Percentiles rank a stretch among this genome's conserved stretches.
Conservation (phyloP, 2,888 invertebrate genomes). For the Ophraella communa region DNA sequence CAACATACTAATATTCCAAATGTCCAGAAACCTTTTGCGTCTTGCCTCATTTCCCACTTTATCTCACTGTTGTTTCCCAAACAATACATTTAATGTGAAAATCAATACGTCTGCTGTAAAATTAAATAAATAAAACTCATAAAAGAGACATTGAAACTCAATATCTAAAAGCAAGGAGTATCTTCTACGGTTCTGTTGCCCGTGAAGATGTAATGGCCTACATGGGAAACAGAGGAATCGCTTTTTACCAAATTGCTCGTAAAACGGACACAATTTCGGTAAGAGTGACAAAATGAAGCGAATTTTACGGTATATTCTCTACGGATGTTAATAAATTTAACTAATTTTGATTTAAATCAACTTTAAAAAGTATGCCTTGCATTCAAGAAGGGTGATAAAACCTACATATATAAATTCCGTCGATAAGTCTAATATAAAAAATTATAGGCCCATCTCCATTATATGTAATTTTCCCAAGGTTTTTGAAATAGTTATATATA, state of each 20-base stretch:
- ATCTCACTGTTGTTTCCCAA: background rate
- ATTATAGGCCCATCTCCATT: too few relatives aligned
- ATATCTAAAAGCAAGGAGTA: slow-evolving; percentile 31
- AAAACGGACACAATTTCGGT: slow-evolving; percentile 32
- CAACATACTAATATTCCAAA: background rate
- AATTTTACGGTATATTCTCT: slow-evolving; percentile 9
- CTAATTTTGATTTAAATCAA: slow-evolving; percentile 10
- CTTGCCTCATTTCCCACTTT: background rate
- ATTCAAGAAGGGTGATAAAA: too few relatives aligned
- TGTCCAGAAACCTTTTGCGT: background rate
- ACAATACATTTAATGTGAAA: slow-evolving; percentile 22
- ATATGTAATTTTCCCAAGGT: too few relatives aligned
- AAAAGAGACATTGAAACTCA: slow-evolving; percentile 24
- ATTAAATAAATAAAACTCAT: slow-evolving; percentile 32
- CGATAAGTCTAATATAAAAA: too few relatives aligned
- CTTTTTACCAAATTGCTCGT: slow-evolving; percentile 30
- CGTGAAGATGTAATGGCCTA: slow-evolving; percentile 25
- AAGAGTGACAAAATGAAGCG: slow-evolving; percentile 21
- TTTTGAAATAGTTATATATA: too few relatives aligned
- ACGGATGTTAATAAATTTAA: slow-evolving; percentile 2
- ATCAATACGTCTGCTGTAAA: slow-evolving; percentile 24
- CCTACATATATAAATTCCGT: too few relatives aligned
- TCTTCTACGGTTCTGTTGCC: slow-evolving; percentile 21
- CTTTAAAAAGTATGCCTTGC: too few relatives aligned
- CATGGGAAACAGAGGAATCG: slow-evolving; percentile 30